Conservation (phyloP, 1,140 invertebrate genomes). For the Eupristina koningsbergeri region DNA sequence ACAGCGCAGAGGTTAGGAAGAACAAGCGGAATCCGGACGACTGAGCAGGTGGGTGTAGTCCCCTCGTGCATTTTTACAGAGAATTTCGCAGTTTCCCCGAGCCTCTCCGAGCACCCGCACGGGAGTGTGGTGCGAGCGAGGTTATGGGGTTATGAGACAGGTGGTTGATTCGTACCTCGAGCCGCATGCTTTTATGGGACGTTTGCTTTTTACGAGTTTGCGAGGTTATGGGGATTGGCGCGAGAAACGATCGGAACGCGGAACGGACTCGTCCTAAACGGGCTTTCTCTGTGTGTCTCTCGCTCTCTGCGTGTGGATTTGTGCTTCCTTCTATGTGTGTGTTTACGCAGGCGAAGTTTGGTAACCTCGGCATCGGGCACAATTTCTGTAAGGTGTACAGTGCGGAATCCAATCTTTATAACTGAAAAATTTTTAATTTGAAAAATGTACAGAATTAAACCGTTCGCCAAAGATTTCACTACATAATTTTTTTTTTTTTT, state of each 20-base stretch:
- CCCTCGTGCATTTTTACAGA: too few relatives aligned
- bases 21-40: conserved; percentile 22
- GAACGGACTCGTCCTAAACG: conserved; percentile 26
- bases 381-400: neutral
- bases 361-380: neutral
- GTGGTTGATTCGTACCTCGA: neutral
- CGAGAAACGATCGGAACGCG: conserved; percentile 54
- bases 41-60: conserved; percentile 59
- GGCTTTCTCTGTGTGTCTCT: neutral
- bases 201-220: conserved; percentile 48
- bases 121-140: too few relatives aligned
- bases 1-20: conserved; percentile 34
- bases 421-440: neutral
- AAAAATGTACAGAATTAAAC: too few relatives aligned
- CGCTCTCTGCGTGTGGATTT: neutral
- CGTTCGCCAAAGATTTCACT: too few relatives aligned
- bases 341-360: neutral
- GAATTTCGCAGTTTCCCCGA: too few relatives aligned
- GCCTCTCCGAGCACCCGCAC: neutral
- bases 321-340: neutral
- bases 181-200: neutral
- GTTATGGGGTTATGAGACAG: neutral
- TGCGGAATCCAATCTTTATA: neutral
- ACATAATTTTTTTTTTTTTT: too few relatives aligned
- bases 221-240: conserved; percentile 58